phyloP scores from a whole-genome alignment of 2,888 invertebrate genomes.

The Psylliodes chrysocephalus region DNA sequence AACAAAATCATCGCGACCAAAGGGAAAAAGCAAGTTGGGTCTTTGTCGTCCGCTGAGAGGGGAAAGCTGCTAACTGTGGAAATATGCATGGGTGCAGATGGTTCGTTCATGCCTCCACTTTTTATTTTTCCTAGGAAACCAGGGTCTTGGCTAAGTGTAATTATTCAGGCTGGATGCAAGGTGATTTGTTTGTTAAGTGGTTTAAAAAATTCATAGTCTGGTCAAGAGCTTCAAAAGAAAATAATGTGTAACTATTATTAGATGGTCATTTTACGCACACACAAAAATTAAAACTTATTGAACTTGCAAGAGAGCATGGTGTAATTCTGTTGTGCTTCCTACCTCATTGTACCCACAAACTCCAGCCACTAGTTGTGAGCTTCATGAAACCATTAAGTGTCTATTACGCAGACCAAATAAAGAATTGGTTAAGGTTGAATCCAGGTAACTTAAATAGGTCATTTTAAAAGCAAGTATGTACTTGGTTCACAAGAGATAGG shows the following conservation, averaged over 20 bases:
- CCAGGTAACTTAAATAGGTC: no score
- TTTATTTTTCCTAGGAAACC: conserved; percentile 1
- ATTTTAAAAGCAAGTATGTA: no score
- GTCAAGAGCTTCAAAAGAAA: conserved; percentile 1
- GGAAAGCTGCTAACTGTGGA: background rate
- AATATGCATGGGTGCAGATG: conserved; percentile 1
- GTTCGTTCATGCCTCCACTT: background rate
- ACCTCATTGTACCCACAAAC: conserved; percentile 50
- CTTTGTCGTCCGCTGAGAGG: background rate
- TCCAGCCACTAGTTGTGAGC: conserved; percentile 40
- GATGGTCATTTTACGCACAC: conserved; percentile 29
- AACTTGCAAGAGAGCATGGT: conserved; percentile 49
- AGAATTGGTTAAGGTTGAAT: conserved; percentile 35
- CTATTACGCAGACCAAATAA: conserved; percentile 10
- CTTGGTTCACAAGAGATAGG: no score
- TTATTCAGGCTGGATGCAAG: background rate
- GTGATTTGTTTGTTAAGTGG: background rate
- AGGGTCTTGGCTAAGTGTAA: background rate
- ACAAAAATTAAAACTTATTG: conserved; percentile 51
- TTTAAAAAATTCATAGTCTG: background rate
- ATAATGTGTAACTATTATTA: conserved; percentile 15
- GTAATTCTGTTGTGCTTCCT: conserved; percentile 53
- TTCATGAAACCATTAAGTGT: conserved; percentile 28
- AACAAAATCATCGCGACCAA: conserved; percentile 1
- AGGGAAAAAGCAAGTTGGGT: background rate